A percentile compares a stretch with the other conserved stretches of the same genome.
These are phyloP conservation scores for Falco berigora DNA, from an alignment of 2,797 vertebrate species.

Conservation along the genomic window DNA sequence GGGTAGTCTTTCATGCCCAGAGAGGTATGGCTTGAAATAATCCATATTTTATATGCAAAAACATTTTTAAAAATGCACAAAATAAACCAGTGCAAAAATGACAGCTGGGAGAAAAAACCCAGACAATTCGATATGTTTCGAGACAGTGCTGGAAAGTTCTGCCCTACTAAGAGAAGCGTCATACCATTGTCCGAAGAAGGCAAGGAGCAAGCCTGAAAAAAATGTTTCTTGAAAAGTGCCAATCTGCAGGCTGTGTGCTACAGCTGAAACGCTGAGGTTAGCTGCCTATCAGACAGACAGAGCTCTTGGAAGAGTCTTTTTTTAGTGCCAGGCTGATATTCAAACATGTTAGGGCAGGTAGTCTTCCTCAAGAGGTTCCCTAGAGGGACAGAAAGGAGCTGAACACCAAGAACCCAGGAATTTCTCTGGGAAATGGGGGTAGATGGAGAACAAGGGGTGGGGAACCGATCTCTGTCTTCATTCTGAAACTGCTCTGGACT, in stretches of 20 bases:
- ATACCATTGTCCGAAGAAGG: neutral
- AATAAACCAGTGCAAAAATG: neutral
- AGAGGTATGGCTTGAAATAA: neutral
- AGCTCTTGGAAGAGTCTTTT: neutral
- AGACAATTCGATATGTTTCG: neutral
- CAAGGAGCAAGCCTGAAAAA: neutral
- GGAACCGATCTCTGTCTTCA: rapidly evolving
- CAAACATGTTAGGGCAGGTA: neutral
- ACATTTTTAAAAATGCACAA: neutral
- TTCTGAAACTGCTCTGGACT: neutral
- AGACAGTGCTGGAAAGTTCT: neutral
- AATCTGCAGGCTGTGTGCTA: neutral
- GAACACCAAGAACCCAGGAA: neutral
- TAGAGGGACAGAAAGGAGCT: neutral
- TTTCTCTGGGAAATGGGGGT: neutral
- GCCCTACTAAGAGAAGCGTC: neutral
- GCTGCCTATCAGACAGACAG: neutral
- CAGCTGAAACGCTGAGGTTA: neutral
- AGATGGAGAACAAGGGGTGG: too few relatives aligned
- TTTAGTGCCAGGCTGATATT: neutral
- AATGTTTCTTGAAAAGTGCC: neutral
- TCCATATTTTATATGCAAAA: neutral
- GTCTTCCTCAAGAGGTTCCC: neutral
- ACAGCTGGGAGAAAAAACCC: neutral
- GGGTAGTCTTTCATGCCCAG: neutral